Evolutionary conservation across 2,888 invertebrate genomes (phyloP), one percentile per base, ranked within the genome.

Genomic region (Morpho achilles): DNA sequence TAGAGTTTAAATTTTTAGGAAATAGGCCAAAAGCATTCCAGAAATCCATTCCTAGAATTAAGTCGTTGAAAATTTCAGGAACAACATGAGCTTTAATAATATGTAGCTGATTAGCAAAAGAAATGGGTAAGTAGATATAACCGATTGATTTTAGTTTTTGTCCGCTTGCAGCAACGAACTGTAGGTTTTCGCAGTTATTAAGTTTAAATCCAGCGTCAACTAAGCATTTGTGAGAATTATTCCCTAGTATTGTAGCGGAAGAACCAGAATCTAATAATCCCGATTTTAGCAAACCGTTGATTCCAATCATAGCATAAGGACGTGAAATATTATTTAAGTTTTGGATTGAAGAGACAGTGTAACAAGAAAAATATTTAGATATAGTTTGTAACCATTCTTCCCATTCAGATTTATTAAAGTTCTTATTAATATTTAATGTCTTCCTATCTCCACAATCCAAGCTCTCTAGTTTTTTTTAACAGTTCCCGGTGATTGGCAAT

Each of bases 231-330:
- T n/a, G n/a, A n/a, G n/a, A n/a, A n/a, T n/a, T n/a, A n/a, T n/a
- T n/a, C n/a, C n/a, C n/a, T n/a, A 68, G 23, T 7, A 65, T 64
- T 7, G 64, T 61, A 8, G 63, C 58, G 9, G 59, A 42, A 10
- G 68, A 53, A 45, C 67, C 67, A 44, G 67, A 64, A 56, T 67
- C 67, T n/a, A 66, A 47, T 42, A 67, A 45, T 5, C 65, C 64
- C 23, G 6, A 57, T 7, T 10, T 16, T 6, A 40, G 39, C 7
- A 50, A 8, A 43, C 59, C 45, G 22, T 49, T 56, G 22, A 66
- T 59, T 9, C 59, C 22, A 2, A 65, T 46, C 5, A 57, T 56
- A 23, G 57, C 56, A 46, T 61, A 64, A 16, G 61, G 60, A 7
- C 66, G 46, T 46, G 16, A n/a, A 7, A 7, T 44, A 53, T 53